phyloP scores from a whole-genome alignment of 2,888 invertebrate species.

The Pelosia muscerda region DNA sequence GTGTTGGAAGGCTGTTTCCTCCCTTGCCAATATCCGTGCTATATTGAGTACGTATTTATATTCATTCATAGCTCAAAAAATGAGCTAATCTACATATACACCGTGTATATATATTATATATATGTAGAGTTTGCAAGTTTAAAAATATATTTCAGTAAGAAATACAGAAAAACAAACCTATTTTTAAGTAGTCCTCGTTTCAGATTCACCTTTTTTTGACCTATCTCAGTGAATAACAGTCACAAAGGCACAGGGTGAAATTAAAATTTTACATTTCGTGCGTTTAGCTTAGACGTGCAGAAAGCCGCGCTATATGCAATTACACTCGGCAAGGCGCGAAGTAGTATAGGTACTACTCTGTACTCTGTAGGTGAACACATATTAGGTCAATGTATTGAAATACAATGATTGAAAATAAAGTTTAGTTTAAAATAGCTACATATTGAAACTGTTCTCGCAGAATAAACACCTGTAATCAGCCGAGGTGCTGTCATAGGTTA shows the following conservation, averaged over 20 bases:
- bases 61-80: too few species aligned
- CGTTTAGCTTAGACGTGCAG: not conserved
- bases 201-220: not conserved
- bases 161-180: too few species aligned
- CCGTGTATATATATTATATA: not conserved
- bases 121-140: not conserved
- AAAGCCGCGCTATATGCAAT: not conserved
- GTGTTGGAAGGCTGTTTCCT: constrained; percentile 52
- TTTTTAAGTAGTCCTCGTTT: too few species aligned
- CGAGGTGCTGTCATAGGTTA: too few species aligned
- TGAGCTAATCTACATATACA: too few species aligned
- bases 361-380: not conserved
- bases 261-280: constrained; percentile 2
- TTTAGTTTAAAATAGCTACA: too few species aligned
- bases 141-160: too few species aligned
- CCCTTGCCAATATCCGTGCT: constrained; percentile 49
- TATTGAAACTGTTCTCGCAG: too few species aligned
- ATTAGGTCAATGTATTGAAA: not conserved
- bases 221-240: not conserved
- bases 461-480: too few species aligned
- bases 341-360: not conserved
- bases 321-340: not conserved
- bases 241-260: not conserved
- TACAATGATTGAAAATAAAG: not conserved
- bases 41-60: constrained; percentile 20